A percentile compares a stretch with the other conserved stretches of the same genome.
Evolutionary conservation across 2,113 vertebrate genomes (phyloP).

Genomic region (Microcebus lehilahytsara): DNA sequence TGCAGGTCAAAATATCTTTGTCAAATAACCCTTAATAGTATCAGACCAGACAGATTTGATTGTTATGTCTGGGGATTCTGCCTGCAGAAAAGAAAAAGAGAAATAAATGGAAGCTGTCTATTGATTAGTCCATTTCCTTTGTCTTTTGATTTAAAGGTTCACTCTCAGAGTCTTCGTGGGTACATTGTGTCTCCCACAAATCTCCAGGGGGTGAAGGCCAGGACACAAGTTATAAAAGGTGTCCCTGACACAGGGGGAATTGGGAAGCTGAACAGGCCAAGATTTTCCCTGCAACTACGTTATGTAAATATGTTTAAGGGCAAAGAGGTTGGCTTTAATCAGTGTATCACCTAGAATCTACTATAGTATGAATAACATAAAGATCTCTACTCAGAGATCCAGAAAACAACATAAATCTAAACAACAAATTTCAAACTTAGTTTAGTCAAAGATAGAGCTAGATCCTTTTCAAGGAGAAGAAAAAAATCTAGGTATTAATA

Average conservation of each 20-base stretch:
- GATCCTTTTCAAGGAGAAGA: not conserved
- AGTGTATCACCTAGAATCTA: not conserved
- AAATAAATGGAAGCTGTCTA: constrained; percentile 69
- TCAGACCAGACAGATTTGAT: constrained; percentile 75
- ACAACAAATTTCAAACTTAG: not conserved
- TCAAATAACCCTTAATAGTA: constrained; percentile 68
- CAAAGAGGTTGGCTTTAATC: not conserved
- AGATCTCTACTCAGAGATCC: not conserved
- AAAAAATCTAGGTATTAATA: not conserved
- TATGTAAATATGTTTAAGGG: not conserved
- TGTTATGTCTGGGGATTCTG: constrained; percentile 79
- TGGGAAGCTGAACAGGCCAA: not conserved
- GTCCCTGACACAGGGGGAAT: constrained; percentile 27
- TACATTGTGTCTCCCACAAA: constrained; percentile 49
- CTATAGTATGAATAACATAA: fast-evolving
- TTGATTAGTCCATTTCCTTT: constrained; percentile 75
- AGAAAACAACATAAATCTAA: not conserved
- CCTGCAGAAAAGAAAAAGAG: constrained; percentile 63
- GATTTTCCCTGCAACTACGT: fast-evolving
- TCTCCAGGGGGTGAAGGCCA: constrained; percentile 44
- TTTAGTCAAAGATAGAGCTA: not conserved
- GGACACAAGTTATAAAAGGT: constrained; percentile 28
- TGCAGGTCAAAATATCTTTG: constrained; percentile 44
- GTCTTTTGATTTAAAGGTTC: constrained; percentile 76
- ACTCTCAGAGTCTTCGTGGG: constrained; percentile 63